Evolutionary conservation across 2,113 vertebrate genomes (phyloP).

Genomic region (Aix galericulata): DNA sequence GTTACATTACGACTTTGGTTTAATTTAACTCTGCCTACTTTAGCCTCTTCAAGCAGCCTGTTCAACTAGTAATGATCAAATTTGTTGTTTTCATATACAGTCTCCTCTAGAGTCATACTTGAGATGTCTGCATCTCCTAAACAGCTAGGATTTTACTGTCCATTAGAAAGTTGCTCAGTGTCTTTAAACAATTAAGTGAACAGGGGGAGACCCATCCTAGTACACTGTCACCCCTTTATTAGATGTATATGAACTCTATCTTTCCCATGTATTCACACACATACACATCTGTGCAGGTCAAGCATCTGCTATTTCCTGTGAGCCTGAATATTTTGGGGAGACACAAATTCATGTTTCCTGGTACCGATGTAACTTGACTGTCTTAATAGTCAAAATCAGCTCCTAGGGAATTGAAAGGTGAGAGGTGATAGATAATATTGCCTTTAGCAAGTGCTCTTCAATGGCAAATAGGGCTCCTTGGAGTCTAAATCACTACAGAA

Average conservation of each 20-base stretch:
- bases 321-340: background rate
- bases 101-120: background rate
- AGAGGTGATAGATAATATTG: background rate
- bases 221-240: background rate
- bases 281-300: fast-evolving
- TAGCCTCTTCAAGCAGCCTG: background rate
- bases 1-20: slow-evolving; percentile 38
- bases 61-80: background rate
- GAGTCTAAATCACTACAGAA: background rate
- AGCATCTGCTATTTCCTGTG: background rate
- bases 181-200: background rate
- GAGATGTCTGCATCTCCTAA: background rate
- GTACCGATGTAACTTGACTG: background rate
- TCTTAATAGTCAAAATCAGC: background rate
- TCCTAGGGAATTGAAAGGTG: background rate
- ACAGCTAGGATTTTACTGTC: background rate
- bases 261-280: background rate
- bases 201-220: background rate
- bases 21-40: slow-evolving; percentile 58
- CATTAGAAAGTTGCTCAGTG: background rate
- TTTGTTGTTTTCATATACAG: slow-evolving; percentile 3
- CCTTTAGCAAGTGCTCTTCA: background rate
- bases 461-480: background rate
- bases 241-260: background rate
- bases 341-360: background rate